Evolutionary conservation across 2,888 invertebrate species (phyloP).

Genomic region (Torymus texanus): DNA sequence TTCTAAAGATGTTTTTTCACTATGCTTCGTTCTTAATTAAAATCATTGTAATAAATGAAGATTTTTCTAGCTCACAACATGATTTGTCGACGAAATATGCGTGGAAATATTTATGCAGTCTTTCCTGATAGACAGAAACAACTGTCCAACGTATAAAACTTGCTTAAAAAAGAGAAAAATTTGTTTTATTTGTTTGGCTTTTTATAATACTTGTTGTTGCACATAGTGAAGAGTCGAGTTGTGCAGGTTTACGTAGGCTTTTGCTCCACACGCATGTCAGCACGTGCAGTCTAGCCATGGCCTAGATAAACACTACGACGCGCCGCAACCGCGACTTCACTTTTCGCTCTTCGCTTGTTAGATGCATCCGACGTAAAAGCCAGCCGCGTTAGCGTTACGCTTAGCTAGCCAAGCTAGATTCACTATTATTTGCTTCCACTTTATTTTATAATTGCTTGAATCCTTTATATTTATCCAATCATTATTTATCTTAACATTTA

Average conservation of each 20-base stretch:
- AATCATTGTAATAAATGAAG: too few relatives aligned
- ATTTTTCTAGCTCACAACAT: too few relatives aligned
- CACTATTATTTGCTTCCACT: conserved; percentile 11
- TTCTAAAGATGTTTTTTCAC: too few relatives aligned
- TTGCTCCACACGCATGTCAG: conserved; percentile 47
- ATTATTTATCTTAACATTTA: neutral
- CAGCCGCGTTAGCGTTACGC: neutral
- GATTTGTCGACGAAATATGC: too few relatives aligned
- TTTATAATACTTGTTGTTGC: neutral
- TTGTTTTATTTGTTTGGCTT: too few relatives aligned
- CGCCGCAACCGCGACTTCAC: conserved; percentile 14
- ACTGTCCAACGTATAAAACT: too few relatives aligned
- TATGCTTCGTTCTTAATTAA: too few relatives aligned
- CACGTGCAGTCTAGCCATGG: conserved; percentile 72
- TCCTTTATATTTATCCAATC: neutral
- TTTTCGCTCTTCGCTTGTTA: conserved; percentile 14
- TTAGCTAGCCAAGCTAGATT: conserved; percentile 35
- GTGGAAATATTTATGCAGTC: too few relatives aligned
- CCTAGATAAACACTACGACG: conserved; percentile 69
- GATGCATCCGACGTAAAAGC: too few relatives aligned
- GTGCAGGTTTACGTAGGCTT: conserved; percentile 21
- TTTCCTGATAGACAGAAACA: too few relatives aligned
- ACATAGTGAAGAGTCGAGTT: neutral
- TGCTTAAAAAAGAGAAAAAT: too few relatives aligned
- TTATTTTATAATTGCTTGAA: conserved; percentile 24